These are phyloP conservation scores for Brachionus manjavacas DNA, from an alignment of 1,140 invertebrate genomes.

Conservation along the genomic window DNA sequence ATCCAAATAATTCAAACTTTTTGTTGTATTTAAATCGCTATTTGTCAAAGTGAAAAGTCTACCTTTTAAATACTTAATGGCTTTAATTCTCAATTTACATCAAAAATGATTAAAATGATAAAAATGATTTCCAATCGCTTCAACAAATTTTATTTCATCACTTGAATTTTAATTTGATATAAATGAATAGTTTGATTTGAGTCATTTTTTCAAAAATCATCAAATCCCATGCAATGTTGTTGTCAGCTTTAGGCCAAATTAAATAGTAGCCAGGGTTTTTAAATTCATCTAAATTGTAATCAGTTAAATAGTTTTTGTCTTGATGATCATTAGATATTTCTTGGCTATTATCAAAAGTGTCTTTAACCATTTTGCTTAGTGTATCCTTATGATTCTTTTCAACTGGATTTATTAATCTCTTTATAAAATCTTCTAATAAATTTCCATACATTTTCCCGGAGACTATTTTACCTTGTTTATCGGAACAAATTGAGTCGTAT, in stretches of 20 bases:
- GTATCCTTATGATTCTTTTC: no score
- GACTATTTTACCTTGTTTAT: not conserved
- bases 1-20: no score
- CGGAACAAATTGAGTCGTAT: not conserved
- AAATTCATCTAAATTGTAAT: not conserved
- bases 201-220: not conserved
- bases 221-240: not conserved
- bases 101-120: not conserved
- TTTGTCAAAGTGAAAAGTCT: not conserved
- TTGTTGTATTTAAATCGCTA: no score
- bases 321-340: not conserved
- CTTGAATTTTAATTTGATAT: not conserved
- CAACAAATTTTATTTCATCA: not conserved
- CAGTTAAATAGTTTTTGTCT: not conserved
- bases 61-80: not conserved
- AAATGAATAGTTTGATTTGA: not conserved
- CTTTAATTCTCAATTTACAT: not conserved
- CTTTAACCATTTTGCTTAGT: not conserved
- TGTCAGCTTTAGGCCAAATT: not conserved
- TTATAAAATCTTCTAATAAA: not conserved
- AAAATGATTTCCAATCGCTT: slow-evolving; percentile 5
- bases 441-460: not conserved
- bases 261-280: not conserved
- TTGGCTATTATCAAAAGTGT: not conserved
- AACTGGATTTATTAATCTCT: not conserved